These are phyloP conservation scores for Synergus umbraculus DNA, from an alignment of 2,888 invertebrate genomes.

Conservation along the genomic window DNA sequence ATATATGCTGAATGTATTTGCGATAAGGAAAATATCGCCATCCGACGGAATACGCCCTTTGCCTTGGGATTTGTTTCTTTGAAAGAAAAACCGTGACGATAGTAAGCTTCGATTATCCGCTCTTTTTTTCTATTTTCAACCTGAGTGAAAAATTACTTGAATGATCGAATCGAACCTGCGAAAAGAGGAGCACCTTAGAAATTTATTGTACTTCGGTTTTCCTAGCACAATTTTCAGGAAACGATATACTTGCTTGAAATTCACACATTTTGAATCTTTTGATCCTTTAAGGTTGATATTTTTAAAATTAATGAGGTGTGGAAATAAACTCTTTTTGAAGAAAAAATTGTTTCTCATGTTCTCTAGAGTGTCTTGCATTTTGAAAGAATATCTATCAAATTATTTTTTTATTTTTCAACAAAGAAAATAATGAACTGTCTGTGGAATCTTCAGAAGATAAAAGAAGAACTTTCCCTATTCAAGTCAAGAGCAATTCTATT, in stretches of 20 bases:
- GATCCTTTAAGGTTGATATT: too few species aligned
- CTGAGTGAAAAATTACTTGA: constrained; percentile 8
- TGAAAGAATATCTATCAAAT: background rate
- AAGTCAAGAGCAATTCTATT: constrained; percentile 19
- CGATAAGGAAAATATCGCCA: constrained; percentile 7
- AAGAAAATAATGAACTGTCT: constrained; percentile 1
- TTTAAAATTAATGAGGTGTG: background rate
- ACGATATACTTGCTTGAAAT: background rate
- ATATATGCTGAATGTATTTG: constrained; percentile 20
- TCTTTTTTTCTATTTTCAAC: background rate
- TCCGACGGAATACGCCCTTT: background rate
- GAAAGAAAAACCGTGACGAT: background rate
- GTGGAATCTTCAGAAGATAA: background rate
- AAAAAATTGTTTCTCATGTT: background rate
- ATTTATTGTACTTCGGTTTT: constrained; percentile 6
- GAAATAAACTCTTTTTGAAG: background rate
- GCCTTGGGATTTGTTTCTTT: constrained; percentile 3
- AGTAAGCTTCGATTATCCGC: background rate
- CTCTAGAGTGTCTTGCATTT: background rate
- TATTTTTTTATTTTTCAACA: background rate
- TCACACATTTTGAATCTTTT: background rate
- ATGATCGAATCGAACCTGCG: constrained; percentile 8
- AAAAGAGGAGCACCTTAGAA: constrained; percentile 8
- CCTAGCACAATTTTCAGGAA: background rate
- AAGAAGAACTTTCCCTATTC: background rate